phyloP scores from a whole-genome alignment of 2,888 invertebrate genomes.

The Scelioninae gen. 1 region DNA sequence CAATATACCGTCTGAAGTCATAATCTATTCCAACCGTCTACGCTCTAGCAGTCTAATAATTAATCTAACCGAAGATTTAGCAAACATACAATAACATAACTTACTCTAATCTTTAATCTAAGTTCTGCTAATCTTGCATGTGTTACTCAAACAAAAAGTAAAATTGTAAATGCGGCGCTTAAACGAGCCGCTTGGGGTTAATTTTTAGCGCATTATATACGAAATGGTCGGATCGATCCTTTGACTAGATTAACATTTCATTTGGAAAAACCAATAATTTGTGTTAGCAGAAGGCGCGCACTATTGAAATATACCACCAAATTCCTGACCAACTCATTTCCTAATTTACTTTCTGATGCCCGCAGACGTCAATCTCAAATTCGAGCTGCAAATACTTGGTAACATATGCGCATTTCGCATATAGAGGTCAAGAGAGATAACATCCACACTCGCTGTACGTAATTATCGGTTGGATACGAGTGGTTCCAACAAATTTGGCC shows the following conservation, averaged over 20 bases:
- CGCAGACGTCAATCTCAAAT: slow-evolving; percentile 44
- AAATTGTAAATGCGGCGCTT: neutral
- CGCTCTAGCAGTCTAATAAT: slow-evolving; percentile 11
- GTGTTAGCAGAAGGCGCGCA: neutral
- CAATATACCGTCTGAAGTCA: neutral
- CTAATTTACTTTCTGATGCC: slow-evolving; percentile 46
- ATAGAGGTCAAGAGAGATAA: slow-evolving; percentile 52
- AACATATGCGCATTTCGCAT: slow-evolving; percentile 49
- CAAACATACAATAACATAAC: neutral
- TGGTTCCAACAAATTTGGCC: slow-evolving; percentile 48
- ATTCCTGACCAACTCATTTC: slow-evolving; percentile 30
- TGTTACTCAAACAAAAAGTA: neutral
- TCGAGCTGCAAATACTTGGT: slow-evolving; percentile 47
- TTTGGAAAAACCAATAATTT: slow-evolving; percentile 24
- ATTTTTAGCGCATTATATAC: no score
- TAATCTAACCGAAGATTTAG: slow-evolving; percentile 21
- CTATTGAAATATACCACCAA: neutral
- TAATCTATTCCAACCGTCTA: slow-evolving; percentile 11
- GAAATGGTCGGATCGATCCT: neutral
- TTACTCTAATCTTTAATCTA: slow-evolving; percentile 14
- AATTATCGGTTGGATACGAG: slow-evolving; percentile 55
- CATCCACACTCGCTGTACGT: slow-evolving; percentile 57
- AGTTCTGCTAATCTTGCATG: slow-evolving; percentile 8
- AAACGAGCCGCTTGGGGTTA: no score
- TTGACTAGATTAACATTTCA: slow-evolving; percentile 3